phyloP scores from a whole-genome alignment of 1,140 invertebrate genomes.

The Lasioglossum baleicum region DNA sequence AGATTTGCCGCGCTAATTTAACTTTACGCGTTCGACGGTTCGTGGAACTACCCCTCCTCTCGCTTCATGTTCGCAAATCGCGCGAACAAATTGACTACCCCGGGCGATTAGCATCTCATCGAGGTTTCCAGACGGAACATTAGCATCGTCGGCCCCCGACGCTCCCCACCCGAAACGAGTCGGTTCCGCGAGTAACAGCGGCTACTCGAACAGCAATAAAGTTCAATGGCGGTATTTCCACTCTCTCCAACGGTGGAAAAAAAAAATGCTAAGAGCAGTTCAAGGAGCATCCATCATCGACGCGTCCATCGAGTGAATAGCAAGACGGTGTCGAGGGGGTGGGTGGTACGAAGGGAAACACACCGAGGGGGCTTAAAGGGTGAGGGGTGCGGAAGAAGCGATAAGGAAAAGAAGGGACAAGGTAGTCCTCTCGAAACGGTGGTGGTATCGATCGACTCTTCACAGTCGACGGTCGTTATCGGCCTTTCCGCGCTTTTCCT shows the following conservation, averaged over 20 bases:
- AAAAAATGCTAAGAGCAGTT: slow-evolving; percentile 32
- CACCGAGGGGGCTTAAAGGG: background rate
- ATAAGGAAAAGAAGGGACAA: slow-evolving; percentile 28
- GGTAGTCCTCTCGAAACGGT: slow-evolving; percentile 41
- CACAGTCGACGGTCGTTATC: slow-evolving; percentile 57
- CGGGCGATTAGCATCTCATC: background rate
- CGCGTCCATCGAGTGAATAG: slow-evolving; percentile 20
- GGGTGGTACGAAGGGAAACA: no score
- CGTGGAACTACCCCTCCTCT: no score
- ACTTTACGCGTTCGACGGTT: no score
- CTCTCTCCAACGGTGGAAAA: slow-evolving; percentile 1
- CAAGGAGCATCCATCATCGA: slow-evolving; percentile 36
- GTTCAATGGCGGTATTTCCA: slow-evolving; percentile 47
- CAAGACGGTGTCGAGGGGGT: background rate
- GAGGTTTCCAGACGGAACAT: background rate
- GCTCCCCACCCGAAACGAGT: background rate
- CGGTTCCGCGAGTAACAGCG: slow-evolving; percentile 2
- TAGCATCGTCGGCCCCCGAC: background rate
- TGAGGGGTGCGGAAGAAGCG: slow-evolving; percentile 1
- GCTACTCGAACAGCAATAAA: slow-evolving; percentile 34
- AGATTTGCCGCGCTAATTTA: no score
- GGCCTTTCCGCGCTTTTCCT: slow-evolving; percentile 55
- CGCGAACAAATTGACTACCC: no score
- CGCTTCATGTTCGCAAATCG: no score
- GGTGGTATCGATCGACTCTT: slow-evolving; percentile 57